phyloP scores from a whole-genome alignment of 2,888 invertebrate species.

The Parnassius mnemosyne region DNA sequence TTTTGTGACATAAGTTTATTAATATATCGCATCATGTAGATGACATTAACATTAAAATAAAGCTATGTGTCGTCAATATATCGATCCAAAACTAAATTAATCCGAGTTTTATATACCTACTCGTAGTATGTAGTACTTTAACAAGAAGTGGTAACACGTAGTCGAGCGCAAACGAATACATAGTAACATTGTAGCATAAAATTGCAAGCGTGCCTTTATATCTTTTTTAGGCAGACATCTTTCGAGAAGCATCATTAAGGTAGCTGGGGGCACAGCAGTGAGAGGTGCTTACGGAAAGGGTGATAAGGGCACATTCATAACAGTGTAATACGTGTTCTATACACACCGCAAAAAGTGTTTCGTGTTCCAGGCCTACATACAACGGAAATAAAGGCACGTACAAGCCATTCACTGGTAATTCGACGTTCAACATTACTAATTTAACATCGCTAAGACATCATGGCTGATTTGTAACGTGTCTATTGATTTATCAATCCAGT shows the following conservation, averaged over 20 bases:
- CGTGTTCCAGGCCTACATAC: slow-evolving; percentile 37
- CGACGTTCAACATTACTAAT: slow-evolving; percentile 38
- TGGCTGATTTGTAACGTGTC: slow-evolving; percentile 37
- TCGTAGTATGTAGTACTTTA: too few species aligned
- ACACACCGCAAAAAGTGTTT: slow-evolving; percentile 33
- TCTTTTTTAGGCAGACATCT: slow-evolving; percentile 53
- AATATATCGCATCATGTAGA: too few species aligned
- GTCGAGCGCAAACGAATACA: slow-evolving; percentile 41
- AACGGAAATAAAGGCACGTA: slow-evolving; percentile 38
- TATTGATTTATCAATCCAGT: slow-evolving; percentile 34
- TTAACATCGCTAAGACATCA: slow-evolving; percentile 35
- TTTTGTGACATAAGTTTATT: too few species aligned
- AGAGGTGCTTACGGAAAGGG: slow-evolving; percentile 36
- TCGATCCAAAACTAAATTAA: too few species aligned
- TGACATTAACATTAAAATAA: too few species aligned
- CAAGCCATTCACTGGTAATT: slow-evolving; percentile 37
- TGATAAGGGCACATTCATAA: slow-evolving; percentile 36
- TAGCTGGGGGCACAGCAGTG: slow-evolving; percentile 55
- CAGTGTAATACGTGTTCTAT: slow-evolving; percentile 31
- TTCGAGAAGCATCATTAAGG: slow-evolving; percentile 76
- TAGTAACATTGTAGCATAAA: slow-evolving; percentile 56
- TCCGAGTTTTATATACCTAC: too few species aligned
- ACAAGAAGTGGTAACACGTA: too few species aligned
- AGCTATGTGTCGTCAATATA: too few species aligned
- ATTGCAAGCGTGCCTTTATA: slow-evolving; percentile 52